Evolutionary conservation across 2,888 invertebrate genomes (phyloP).

Genomic region (Hirtodrosophila alboralis): DNA sequence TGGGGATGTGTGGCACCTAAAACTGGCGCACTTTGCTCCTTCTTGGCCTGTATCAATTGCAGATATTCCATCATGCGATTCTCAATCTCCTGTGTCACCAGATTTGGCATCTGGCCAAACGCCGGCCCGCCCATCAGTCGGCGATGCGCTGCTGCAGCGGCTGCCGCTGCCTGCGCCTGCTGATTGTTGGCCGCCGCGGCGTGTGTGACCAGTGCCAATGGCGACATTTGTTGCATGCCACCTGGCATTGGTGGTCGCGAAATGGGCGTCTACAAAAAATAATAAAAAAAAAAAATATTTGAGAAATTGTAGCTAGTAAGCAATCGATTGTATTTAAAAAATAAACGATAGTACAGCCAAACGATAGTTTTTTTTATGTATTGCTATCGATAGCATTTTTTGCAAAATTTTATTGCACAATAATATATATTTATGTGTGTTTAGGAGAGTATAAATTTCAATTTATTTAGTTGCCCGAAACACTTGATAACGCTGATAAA

Average conservation of each 20-base stretch:
- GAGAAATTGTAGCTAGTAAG: no score
- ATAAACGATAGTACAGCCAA: no score
- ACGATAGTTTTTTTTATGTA: no score
- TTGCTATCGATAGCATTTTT: no score
- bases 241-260: slow-evolving; percentile 87
- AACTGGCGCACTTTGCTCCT: slow-evolving; percentile 68
- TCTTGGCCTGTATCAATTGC: slow-evolving; percentile 87
- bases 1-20: slow-evolving; percentile 53
- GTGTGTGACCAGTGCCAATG: slow-evolving; percentile 89
- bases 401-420: no score
- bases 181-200: slow-evolving; percentile 85
- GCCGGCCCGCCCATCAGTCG: slow-evolving; percentile 82
- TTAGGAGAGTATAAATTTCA: no score
- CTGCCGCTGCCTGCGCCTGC: slow-evolving; percentile 84
- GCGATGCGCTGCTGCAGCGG: slow-evolving; percentile 84
- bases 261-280: slow-evolving; percentile 75
- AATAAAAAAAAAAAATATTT: background rate
- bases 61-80: slow-evolving; percentile 92
- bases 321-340: background rate
- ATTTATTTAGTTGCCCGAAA: no score
- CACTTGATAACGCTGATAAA: no score
- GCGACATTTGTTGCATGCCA: slow-evolving; percentile 89
- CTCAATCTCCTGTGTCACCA: slow-evolving; percentile 89
- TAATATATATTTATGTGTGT: no score
- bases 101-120: slow-evolving; percentile 86